Percentiles rank a stretch among this genome's conserved stretches.
phyloP scores from a whole-genome alignment of 2,888 invertebrate species.

The Lepidonotus clava region DNA sequence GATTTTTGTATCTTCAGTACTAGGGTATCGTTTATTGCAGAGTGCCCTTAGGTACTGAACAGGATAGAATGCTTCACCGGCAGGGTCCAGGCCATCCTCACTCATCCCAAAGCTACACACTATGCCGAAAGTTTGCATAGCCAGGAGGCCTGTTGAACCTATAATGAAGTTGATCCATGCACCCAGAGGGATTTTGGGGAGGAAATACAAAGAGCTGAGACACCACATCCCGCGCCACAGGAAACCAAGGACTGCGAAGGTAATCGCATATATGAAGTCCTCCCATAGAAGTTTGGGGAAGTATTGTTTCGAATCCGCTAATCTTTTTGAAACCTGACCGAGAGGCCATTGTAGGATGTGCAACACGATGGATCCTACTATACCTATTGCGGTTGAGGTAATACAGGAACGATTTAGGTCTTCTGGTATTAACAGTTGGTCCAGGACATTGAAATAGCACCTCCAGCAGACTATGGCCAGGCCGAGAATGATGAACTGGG shows the following conservation, averaged over 20 bases:
- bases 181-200: not conserved
- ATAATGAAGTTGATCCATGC: slow-evolving; percentile 37
- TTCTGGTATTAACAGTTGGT: not conserved
- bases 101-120: slow-evolving; percentile 23
- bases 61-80: slow-evolving; percentile 42
- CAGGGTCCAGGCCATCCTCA: not conserved
- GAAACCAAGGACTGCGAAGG: not conserved
- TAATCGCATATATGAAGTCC: not conserved
- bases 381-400: not conserved
- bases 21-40: too few relatives aligned
- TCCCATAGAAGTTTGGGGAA: slow-evolving; percentile 5
- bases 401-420: not conserved
- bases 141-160: not conserved
- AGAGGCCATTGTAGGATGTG: not conserved
- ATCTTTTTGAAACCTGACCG: not conserved
- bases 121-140: slow-evolving; percentile 8
- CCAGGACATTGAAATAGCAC: slow-evolving; percentile 27
- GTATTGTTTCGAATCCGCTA: not conserved
- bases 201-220: not conserved
- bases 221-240: slow-evolving; percentile 52
- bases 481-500: slow-evolving; percentile 26
- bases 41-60: slow-evolving; percentile 23
- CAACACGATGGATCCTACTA: not conserved
- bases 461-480: slow-evolving; percentile 45
- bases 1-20: too few relatives aligned